Evolutionary conservation across 1,140 invertebrate genomes (phyloP).

Genomic region (Lucilia sericata): DNA sequence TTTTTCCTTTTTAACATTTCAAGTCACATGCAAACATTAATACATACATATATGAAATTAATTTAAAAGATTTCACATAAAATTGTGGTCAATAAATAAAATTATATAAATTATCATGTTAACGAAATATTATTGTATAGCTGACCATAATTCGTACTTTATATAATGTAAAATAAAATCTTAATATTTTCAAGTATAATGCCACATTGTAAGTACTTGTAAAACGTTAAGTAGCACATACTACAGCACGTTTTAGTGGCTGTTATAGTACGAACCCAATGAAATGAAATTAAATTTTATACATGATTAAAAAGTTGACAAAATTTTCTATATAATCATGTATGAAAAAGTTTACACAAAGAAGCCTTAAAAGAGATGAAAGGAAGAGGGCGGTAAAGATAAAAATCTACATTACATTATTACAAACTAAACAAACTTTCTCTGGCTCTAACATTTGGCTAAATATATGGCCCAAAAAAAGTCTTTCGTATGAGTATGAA

Average conservation of each 20-base stretch:
- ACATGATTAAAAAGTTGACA: conserved; percentile 24
- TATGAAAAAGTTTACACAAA: neutral
- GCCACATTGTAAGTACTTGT: neutral
- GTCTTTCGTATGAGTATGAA: neutral
- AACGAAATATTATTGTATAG: neutral
- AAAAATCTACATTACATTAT: neutral
- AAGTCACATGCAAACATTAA: too few relatives aligned
- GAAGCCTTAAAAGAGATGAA: neutral
- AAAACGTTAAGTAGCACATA: neutral
- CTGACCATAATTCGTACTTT: neutral
- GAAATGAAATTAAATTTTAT: neutral
- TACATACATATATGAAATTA: neutral
- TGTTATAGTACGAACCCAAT: neutral
- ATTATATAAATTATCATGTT: neutral
- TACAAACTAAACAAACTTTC: conserved; percentile 9
- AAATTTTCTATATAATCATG: neutral
- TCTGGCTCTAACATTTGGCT: neutral
- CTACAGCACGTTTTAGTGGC: conserved; percentile 4
- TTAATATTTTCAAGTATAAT: neutral
- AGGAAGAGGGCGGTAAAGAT: neutral
- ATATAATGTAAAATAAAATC: neutral
- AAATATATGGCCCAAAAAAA: neutral
- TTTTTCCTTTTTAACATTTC: neutral
- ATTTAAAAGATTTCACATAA: neutral
- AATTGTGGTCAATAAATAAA: conserved; percentile 19